Evolutionary conservation across 2,888 invertebrate species (phyloP), one percentile per base, ranked within the genome.

Genomic region (Lepidochitona cinerea): DNA sequence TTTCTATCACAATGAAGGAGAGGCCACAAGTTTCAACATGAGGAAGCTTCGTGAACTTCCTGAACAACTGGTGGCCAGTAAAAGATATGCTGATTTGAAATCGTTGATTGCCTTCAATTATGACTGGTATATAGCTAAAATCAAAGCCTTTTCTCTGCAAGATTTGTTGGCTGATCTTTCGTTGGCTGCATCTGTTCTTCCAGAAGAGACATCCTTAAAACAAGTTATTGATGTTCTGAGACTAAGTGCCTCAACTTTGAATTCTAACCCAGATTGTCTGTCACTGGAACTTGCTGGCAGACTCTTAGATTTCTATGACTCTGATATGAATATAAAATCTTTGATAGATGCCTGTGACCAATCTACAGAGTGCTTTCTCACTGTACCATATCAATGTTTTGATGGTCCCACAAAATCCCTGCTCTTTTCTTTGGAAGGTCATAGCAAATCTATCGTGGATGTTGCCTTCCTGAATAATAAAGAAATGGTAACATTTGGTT

Each of bases 11-110:
- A n/a, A n/a, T n/a, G 29, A 35, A n/a, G 37, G 37, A 9, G 41
- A 68, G n/a, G 32, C n/a, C 14, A 97, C 96, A 0, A 94, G 94
- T 77, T 76, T 41, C 76, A 81, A 81, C 68, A 35, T 73, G 26
- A 52, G 81, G n/a, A 81, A 79, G 41, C 59, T 81, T 32, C 79
- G 73, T 68, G 79, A 81, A 67, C 71, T 79, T 7, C 81, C 80
- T 7, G 72, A 74, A 49, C 79, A 81, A 35, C 70, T 81, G 68
- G 54, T 70, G 5, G 36, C 18, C 37, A 29, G 23, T 59, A 23
- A 36, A 29, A 12, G 49, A 12, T 12, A 14, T 14, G 64, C 59
- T 18, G 32, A 37, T 12, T 32, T 71, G 33, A 64, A 64, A 29
- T 36, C 26, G 23, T 6, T 41, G n/a, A 64, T 71, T 23, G 12